Conservation (phyloP, 2,113 vertebrate genomes). For the Neoarius graeffei region DNA sequence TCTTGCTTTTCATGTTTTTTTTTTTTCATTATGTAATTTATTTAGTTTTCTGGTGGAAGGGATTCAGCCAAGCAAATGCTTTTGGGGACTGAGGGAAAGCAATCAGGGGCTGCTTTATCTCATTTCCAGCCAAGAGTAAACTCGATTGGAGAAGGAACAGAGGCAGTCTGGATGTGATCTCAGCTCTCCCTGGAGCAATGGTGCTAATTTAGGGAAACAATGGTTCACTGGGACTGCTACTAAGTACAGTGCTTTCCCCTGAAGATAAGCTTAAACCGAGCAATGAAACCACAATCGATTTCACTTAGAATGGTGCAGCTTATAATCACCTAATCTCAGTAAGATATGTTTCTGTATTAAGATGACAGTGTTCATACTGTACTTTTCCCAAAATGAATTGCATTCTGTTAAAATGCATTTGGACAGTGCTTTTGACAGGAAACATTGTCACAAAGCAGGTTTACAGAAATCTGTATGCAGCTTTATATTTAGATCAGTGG, state of each 20-base stretch:
- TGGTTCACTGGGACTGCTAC: conserved; percentile 55
- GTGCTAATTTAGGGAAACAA: conserved; percentile 64
- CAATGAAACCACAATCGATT: conserved; percentile 33
- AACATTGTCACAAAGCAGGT: not conserved
- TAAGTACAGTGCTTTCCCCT: conserved; percentile 21
- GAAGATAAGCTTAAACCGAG: not conserved
- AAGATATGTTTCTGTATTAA: not conserved
- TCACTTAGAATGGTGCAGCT: conserved; percentile 44
- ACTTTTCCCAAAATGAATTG: not conserved
- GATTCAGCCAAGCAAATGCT: conserved; percentile 60
- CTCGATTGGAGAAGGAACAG: conserved; percentile 42
- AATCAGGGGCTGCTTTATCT: conserved; percentile 55
- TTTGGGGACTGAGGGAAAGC: conserved; percentile 61
- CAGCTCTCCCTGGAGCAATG: conserved; percentile 47
- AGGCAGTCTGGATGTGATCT: conserved; percentile 63
- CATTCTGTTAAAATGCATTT: not conserved
- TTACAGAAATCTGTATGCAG: not conserved
- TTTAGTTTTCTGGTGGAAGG: conserved; percentile 26
- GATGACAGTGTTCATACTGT: not conserved
- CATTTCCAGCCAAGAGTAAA: conserved; percentile 58
- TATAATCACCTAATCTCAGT: not conserved
- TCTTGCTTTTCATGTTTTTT: not conserved
- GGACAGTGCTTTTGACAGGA: not conserved
- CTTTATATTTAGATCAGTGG: not conserved
- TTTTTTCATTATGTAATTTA: conserved; percentile 3